phyloP scores from a whole-genome alignment of 2,888 invertebrate species.

The Thelaira solivaga region DNA sequence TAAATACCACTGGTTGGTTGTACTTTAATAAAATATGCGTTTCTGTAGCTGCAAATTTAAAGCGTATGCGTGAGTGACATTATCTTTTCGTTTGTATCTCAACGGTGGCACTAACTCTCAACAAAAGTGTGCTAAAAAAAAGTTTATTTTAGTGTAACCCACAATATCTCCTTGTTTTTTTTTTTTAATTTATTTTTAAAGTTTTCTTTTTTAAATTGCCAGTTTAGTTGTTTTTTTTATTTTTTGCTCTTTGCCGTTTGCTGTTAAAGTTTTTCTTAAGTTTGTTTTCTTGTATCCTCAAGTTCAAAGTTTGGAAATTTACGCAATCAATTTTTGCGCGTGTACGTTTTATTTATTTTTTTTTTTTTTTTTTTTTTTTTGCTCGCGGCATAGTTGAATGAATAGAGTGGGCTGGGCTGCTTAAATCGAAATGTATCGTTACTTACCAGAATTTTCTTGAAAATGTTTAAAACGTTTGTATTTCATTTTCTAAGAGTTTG shows the following conservation, averaged over 20 bases:
- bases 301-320: slow-evolving; percentile 60
- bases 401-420: not conserved
- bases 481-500: too few species aligned
- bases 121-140: slow-evolving; percentile 29
- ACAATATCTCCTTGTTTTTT: slow-evolving; percentile 1
- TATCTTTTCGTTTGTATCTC: slow-evolving; percentile 23
- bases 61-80: slow-evolving; percentile 31
- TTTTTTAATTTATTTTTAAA: not conserved
- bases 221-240: not conserved
- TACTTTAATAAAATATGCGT: not conserved
- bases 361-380: not conserved
- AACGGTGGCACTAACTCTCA: not conserved
- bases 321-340: slow-evolving; percentile 45
- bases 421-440: not conserved
- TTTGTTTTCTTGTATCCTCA: slow-evolving; percentile 41
- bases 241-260: not conserved
- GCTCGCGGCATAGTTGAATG: not conserved
- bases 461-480: too few species aligned
- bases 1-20: too few species aligned
- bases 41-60: not conserved
- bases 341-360: not conserved
- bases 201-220: not conserved
- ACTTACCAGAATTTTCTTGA: too few species aligned
- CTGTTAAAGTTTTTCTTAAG: not conserved
- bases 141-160: slow-evolving; percentile 15